Evolutionary conservation across 1,140 invertebrate species (phyloP).

Genomic region (Nebria ingens): DNA sequence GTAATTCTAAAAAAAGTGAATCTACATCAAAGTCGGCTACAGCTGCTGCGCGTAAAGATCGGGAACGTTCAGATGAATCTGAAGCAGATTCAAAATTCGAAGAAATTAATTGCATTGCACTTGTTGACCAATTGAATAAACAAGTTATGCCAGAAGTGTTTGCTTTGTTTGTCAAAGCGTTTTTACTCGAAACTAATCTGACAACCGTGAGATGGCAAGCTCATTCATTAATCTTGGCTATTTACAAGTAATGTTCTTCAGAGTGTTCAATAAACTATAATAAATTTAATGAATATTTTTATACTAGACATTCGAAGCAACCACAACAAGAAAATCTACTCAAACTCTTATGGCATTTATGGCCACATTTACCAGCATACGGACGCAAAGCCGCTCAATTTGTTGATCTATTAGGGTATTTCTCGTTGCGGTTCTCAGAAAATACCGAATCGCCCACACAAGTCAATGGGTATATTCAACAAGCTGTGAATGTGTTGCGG

Average conservation of each 20-base stretch:
- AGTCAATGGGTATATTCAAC: constrained; percentile 59
- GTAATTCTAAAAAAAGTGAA: constrained; percentile 22
- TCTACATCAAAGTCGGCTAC: constrained; percentile 18
- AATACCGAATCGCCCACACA: constrained; percentile 17
- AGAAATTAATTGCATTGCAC: constrained; percentile 53
- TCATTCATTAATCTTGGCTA: constrained; percentile 74
- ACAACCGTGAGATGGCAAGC: constrained; percentile 92
- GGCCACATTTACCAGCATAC: constrained; percentile 82
- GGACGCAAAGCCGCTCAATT: constrained; percentile 92
- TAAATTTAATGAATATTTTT: constrained; percentile 11
- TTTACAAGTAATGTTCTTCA: constrained; percentile 55
- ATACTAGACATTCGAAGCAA: constrained; percentile 55
- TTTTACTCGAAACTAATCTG: constrained; percentile 87
- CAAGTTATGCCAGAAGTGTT: constrained; percentile 51
- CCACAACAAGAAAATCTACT: constrained; percentile 69
- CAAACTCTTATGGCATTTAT: constrained; percentile 80
- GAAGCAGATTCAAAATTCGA: constrained; percentile 57
- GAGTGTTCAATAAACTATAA: background rate
- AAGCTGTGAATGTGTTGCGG: constrained; percentile 73
- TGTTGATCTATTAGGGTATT: constrained; percentile 87
- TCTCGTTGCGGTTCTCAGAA: constrained; percentile 29
- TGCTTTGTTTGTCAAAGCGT: constrained; percentile 77
- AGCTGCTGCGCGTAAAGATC: constrained; percentile 37
- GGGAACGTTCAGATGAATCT: constrained; percentile 58
- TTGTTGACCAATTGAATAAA: constrained; percentile 63